These are phyloP conservation scores for Junonia oenone DNA, from an alignment of 2,888 invertebrate species.

Conservation along the genomic window DNA sequence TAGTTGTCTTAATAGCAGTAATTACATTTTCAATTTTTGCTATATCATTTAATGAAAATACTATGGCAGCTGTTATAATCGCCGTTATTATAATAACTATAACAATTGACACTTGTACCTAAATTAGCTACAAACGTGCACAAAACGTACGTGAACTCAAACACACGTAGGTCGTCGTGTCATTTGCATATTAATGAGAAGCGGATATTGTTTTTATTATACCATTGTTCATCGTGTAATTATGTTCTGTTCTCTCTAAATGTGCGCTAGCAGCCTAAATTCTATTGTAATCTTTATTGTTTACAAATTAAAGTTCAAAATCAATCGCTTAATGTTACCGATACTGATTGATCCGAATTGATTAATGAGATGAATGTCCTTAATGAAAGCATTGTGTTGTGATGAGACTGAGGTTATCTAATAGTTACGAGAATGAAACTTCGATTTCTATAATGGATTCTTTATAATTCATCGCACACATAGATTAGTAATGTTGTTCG, in stretches of 20 bases:
- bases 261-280: neutral
- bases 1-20: neutral
- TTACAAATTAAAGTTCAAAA: neutral
- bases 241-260: conserved; percentile 19
- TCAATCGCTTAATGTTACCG: neutral
- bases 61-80: neutral
- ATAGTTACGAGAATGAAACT: conserved; percentile 27
- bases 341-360: conserved; percentile 19
- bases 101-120: conserved; percentile 11
- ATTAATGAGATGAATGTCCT: conserved; percentile 20
- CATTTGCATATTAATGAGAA: conserved; percentile 36
- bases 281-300: conserved; percentile 7
- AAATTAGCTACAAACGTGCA: conserved; percentile 15
- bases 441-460: neutral
- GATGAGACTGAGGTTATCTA: conserved; percentile 13
- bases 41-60: neutral
- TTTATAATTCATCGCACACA: neutral
- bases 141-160: conserved; percentile 15
- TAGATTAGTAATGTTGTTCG: neutral
- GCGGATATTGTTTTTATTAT: conserved; percentile 34
- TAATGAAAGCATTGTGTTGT: conserved; percentile 6
- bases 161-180: conserved; percentile 3
- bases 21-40: neutral
- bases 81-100: neutral
- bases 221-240: conserved; percentile 31